These are phyloP conservation scores for Drosophila testacea DNA, from an alignment of 2,888 invertebrate genomes.

Conservation along the genomic window DNA sequence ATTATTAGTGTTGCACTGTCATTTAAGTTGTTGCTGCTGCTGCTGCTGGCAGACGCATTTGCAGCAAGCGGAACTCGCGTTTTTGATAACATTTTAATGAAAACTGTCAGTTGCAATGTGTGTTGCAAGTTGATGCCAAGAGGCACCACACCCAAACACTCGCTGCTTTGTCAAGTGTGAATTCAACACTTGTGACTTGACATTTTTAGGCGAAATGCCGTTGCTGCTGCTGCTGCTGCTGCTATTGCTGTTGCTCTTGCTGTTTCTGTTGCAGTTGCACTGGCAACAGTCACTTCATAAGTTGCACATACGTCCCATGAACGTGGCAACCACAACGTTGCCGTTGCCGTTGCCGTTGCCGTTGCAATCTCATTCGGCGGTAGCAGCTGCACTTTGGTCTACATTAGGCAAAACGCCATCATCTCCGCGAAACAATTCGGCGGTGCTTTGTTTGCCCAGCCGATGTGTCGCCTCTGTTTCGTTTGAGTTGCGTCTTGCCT, in stretches of 20 bases:
- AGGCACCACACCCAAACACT: slow-evolving; percentile 10
- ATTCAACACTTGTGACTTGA: slow-evolving; percentile 80
- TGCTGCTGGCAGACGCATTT: slow-evolving; percentile 62
- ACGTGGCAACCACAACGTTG: slow-evolving; percentile 24
- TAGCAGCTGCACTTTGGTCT: slow-evolving; percentile 66
- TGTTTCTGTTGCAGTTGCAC: slow-evolving; percentile 10
- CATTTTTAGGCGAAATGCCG: slow-evolving; percentile 73
- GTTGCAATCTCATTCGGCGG: slow-evolving; percentile 33
- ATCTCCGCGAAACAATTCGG: slow-evolving; percentile 58
- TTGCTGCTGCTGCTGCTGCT: slow-evolving; percentile 14
- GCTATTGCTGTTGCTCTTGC: slow-evolving; percentile 8
- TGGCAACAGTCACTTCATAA: slow-evolving; percentile 54
- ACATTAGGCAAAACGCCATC: slow-evolving; percentile 66
- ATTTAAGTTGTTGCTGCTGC: slow-evolving; percentile 46
- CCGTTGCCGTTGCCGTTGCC: slow-evolving; percentile 8
- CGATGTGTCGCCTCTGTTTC: slow-evolving; percentile 29
- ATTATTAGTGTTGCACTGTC: slow-evolving; percentile 68
- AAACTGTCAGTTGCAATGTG: slow-evolving; percentile 79
- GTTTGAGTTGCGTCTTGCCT: background rate
- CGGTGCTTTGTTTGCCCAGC: slow-evolving; percentile 68
- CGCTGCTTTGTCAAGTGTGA: slow-evolving; percentile 77
- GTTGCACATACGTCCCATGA: slow-evolving; percentile 65
- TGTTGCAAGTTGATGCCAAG: slow-evolving; percentile 42
- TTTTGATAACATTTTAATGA: slow-evolving; percentile 82
- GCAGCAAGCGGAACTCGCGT: slow-evolving; percentile 66